Conservation (phyloP, 2,888 invertebrate species). For the Campopleginae sp. region DNA sequence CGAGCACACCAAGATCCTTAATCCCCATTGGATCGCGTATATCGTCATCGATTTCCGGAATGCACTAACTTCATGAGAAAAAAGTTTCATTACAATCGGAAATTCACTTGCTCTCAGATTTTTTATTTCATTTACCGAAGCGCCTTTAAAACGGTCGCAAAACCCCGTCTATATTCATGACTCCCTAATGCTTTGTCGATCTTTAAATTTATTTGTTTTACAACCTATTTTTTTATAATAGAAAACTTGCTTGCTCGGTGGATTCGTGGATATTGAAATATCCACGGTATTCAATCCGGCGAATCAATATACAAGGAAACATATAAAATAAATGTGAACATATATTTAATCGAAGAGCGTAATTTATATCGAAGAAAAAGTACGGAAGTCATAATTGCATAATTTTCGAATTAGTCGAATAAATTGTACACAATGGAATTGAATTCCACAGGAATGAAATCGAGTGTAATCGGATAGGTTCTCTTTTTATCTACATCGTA, state of each 20-base stretch:
- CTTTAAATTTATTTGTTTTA: neutral
- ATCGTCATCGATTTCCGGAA: neutral
- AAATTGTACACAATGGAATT: constrained; percentile 20
- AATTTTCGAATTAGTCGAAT: constrained; percentile 27
- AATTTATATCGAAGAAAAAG: neutral
- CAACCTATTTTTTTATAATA: neutral
- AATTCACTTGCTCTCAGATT: neutral
- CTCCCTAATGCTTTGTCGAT: neutral
- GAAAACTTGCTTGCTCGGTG: neutral
- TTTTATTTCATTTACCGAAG: neutral
- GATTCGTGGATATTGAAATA: neutral
- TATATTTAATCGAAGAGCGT: constrained; percentile 3
- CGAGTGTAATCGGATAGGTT: neutral
- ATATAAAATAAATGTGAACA: neutral
- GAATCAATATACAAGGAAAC: neutral
- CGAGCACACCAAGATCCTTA: neutral
- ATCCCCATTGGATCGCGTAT: neutral
- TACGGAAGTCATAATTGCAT: neutral
- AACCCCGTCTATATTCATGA: neutral
- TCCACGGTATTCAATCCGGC: neutral
- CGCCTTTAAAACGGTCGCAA: neutral
- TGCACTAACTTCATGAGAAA: neutral
- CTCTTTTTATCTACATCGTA: constrained; percentile 3
- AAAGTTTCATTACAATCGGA: neutral
- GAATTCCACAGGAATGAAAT: constrained; percentile 20